These are phyloP conservation scores for Oncorhynchus clarkii DNA, from an alignment of 2,113 vertebrate species.

Conservation along the genomic window DNA sequence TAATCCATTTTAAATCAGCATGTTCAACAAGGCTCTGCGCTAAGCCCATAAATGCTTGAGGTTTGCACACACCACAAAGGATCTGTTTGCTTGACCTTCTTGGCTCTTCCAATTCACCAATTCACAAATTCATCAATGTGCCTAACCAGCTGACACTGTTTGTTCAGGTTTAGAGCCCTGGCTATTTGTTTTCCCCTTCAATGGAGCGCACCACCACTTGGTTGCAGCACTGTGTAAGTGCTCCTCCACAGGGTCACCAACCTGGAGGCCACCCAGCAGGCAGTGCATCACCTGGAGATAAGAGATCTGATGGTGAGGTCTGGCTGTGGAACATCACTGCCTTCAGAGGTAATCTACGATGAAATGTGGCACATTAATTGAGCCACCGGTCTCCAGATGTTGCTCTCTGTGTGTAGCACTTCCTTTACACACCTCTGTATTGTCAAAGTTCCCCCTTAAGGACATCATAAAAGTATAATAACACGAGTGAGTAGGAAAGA, in stretches of 20 bases:
- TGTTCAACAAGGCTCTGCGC: not conserved
- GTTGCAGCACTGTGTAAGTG: not conserved
- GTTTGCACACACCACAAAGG: not conserved
- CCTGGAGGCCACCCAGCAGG: constrained; percentile 42
- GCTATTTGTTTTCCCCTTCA: constrained; percentile 25
- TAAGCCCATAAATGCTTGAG: not conserved
- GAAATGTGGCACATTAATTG: constrained; percentile 40
- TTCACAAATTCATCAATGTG: constrained; percentile 15
- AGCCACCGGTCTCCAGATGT: constrained; percentile 33
- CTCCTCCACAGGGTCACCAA: constrained; percentile 7
- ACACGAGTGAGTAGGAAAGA: not conserved
- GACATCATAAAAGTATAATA: not conserved
- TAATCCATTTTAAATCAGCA: not conserved
- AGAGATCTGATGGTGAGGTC: constrained; percentile 1
- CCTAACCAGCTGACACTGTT: constrained; percentile 17
- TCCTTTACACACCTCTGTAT: not conserved
- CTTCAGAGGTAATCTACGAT: constrained; percentile 24
- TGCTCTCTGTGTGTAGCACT: constrained; percentile 1
- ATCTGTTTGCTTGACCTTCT: constrained; percentile 6
- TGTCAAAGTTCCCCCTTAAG: not conserved
- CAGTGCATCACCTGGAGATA: constrained; percentile 30
- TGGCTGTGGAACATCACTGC: constrained; percentile 8
- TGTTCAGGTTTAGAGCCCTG: constrained; percentile 10
- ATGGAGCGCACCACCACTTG: constrained; percentile 8
- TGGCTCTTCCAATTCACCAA: not conserved